Evolutionary conservation across 2,113 vertebrate species (phyloP).

Genomic region (Lagopus muta): DNA sequence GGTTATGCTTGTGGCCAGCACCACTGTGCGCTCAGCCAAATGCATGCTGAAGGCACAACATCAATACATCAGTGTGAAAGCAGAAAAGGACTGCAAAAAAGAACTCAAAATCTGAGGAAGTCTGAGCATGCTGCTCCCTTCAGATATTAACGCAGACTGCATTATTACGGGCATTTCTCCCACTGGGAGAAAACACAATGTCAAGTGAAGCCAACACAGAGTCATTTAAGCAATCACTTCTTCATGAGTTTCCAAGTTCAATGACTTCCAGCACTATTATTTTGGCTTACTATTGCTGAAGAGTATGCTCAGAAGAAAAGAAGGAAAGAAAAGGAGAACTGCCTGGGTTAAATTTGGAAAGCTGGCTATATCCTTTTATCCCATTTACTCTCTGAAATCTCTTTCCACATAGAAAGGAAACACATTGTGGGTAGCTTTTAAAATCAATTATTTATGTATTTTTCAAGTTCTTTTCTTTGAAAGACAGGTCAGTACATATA

Average conservation of each 20-base stretch:
- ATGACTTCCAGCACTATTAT: background rate
- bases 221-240: background rate
- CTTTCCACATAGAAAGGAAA: background rate
- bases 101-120: background rate
- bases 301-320: background rate
- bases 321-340: background rate
- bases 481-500: background rate
- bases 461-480: background rate
- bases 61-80: fast-evolving
- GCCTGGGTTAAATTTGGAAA: background rate
- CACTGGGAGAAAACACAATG: background rate
- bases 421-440: background rate
- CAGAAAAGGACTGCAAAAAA: background rate
- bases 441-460: slow-evolving; percentile 17
- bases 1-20: background rate
- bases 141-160: background rate
- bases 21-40: background rate
- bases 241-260: background rate
- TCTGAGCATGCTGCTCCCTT: background rate
- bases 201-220: background rate
- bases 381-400: background rate
- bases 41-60: background rate
- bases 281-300: background rate
- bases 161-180: background rate
- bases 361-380: background rate